phyloP scores from a whole-genome alignment of 2,888 invertebrate genomes.

The Nephrotoma flavescens region DNA sequence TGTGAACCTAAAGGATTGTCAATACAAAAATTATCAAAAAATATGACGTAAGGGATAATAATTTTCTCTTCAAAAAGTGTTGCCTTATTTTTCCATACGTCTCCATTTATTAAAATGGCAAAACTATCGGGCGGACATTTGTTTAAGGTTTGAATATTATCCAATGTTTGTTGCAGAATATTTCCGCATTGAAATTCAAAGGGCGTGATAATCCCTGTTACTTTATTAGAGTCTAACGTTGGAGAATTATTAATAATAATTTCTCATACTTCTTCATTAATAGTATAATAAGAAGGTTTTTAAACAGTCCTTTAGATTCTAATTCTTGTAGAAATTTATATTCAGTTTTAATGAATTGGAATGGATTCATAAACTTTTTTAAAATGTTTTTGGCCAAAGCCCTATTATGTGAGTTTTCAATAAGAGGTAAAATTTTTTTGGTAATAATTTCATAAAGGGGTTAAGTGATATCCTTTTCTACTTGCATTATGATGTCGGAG shows the following conservation, averaged over 20 bases:
- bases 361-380: not conserved
- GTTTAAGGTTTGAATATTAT: not conserved
- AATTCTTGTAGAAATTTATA: not conserved
- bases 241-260: slow-evolving; percentile 10
- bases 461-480: no score
- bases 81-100: not conserved
- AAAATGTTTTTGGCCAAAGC: not conserved
- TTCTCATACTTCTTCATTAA: not conserved
- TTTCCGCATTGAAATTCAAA: not conserved
- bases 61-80: not conserved
- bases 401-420: not conserved
- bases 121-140: not conserved
- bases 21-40: not conserved
- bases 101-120: not conserved
- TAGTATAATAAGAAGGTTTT: slow-evolving; percentile 10
- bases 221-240: slow-evolving; percentile 9
- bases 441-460: no score
- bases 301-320: slow-evolving; percentile 7
- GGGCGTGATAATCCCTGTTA: no score
- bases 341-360: not conserved
- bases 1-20: not conserved
- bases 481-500: no score
- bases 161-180: not conserved
- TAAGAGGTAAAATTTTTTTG: not conserved
- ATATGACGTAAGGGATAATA: not conserved